Evolutionary conservation across 2,797 vertebrate genomes (phyloP), one percentile per base, ranked within the genome.

Genomic region (Nannoperca obscura): DNA sequence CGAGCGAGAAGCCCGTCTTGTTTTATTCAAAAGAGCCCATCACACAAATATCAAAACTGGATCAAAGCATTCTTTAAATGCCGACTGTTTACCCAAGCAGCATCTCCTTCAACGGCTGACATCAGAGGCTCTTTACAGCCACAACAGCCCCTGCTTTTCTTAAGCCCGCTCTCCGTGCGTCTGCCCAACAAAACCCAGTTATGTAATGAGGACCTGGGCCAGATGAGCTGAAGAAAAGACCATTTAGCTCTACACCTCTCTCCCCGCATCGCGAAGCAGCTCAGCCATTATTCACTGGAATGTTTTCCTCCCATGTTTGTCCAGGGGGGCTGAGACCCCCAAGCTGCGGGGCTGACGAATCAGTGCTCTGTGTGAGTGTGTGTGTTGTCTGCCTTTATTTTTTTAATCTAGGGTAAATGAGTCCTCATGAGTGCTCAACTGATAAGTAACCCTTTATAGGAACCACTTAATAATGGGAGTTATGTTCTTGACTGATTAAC

Each of bases 161-260:
- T 66, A 72, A 84, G 75, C 59, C 78, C 12, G 75, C 71, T 79
- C 78, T 70, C 75, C 19, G 3, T 74, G 49, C 44, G 80, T 71
- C 80, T 61, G 82, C 73, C 58, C 85, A 78, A 88, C 71, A 88
- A 81, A 82, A 82, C 78, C 61, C 55, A 19, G 78, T 94, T 93
- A 93, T 87, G 90, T 78, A 92, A 94, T 80, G 44, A 76, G 74
- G 72, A 88, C 79, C 64, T 71, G 49, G 81, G 84, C 88, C 91
- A 92, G 85, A 88, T 72, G 84, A 92, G 80, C 66, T 46, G 57
- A 83, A 88, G 85, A 86, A 89, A 88, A 80, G 80, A 66, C 77
- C 57, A 50, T 84, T 90, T 86, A 88, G 88, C 83, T 77, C 88
- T 80, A 64, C 57, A 81, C 76, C 77, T 89, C 84, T 82, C 85